Percentiles rank a stretch among this genome's conserved stretches.
Conservation (phyloP, 1,140 invertebrate species). For the Drosophila seguyi region DNA sequence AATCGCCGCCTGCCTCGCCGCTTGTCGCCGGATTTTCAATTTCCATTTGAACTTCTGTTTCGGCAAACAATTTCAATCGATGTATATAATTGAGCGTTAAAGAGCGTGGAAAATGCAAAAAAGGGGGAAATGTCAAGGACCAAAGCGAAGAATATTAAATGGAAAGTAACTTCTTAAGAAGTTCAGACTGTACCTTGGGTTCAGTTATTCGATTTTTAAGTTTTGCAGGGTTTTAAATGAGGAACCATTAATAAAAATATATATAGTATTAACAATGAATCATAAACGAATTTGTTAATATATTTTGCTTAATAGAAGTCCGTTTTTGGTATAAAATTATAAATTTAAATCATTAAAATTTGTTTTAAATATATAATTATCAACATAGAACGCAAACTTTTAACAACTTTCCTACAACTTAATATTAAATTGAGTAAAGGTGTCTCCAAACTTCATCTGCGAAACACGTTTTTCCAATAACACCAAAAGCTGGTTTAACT, state of each 20-base stretch:
- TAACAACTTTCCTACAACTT: not conserved
- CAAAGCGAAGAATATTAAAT: constrained; percentile 4
- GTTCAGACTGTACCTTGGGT: constrained; percentile 22
- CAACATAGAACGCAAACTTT: not conserved
- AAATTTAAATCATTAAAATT: not conserved
- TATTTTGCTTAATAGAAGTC: too few relatives aligned
- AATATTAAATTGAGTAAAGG: not conserved
- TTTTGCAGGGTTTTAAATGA: too few relatives aligned
- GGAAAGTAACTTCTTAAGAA: constrained; percentile 15
- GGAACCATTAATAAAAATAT: too few relatives aligned
- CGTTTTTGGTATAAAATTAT: not conserved
- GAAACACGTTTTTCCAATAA: not conserved
- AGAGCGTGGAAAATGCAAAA: constrained; percentile 40
- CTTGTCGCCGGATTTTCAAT: constrained; percentile 34
- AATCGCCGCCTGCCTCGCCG: constrained; percentile 52
- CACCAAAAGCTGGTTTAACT: not conserved
- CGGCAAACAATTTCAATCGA: constrained; percentile 62
- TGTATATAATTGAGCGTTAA: constrained; percentile 57
- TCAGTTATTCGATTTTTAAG: too few relatives aligned
- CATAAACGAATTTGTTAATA: too few relatives aligned
- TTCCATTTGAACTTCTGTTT: constrained; percentile 27
- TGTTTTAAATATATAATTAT: not conserved
- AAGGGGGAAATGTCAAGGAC: constrained; percentile 16
- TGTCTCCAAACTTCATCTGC: not conserved
- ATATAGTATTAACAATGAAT: too few relatives aligned